Evolutionary conservation across 2,113 vertebrate species (phyloP).

Genomic region (Anolis carolinensis): DNA sequence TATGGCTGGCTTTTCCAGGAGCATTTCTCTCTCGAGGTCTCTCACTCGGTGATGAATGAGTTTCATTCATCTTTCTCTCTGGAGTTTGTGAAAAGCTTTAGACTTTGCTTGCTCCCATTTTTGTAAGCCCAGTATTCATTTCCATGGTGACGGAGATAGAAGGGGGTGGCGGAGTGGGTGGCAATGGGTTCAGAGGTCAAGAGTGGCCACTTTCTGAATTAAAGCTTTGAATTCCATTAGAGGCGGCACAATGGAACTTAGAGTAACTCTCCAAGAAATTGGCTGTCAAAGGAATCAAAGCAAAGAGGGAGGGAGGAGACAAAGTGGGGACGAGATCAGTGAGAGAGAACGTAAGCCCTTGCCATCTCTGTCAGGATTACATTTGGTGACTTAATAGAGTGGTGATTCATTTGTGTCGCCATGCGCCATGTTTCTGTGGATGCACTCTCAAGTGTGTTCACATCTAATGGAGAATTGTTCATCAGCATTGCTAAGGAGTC

Average conservation of each 20-base stretch:
- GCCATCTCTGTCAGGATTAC: conserved; percentile 62
- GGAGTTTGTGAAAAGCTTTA: conserved; percentile 78
- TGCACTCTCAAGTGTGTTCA: neutral
- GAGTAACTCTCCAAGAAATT: conserved; percentile 75
- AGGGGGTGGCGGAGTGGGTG: conserved; percentile 74
- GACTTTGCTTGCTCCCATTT: conserved; percentile 81
- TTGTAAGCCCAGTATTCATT: conserved; percentile 72
- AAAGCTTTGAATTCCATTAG: conserved; percentile 76
- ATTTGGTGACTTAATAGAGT: conserved; percentile 67
- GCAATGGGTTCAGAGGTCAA: conserved; percentile 77
- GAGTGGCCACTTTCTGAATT: conserved; percentile 81
- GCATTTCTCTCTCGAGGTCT: conserved; percentile 64
- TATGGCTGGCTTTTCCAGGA: conserved; percentile 68
- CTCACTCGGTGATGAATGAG: conserved; percentile 80
- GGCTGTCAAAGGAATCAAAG: conserved; percentile 71
- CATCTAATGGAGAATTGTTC: neutral
- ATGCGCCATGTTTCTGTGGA: conserved; percentile 26
- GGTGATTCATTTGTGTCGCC: conserved; percentile 57
- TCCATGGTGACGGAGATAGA: conserved; percentile 79
- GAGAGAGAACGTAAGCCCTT: conserved; percentile 55
- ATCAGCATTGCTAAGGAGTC: conserved; percentile 28
- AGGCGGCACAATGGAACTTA: conserved; percentile 77
- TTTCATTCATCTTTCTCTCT: conserved; percentile 81
- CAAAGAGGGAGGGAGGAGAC: conserved; percentile 55
- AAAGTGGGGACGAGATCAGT: conserved; percentile 67